These are phyloP conservation scores for Ctenomys sociabilis DNA, from an alignment of 2,113 vertebrate genomes.

Conservation along the genomic window DNA sequence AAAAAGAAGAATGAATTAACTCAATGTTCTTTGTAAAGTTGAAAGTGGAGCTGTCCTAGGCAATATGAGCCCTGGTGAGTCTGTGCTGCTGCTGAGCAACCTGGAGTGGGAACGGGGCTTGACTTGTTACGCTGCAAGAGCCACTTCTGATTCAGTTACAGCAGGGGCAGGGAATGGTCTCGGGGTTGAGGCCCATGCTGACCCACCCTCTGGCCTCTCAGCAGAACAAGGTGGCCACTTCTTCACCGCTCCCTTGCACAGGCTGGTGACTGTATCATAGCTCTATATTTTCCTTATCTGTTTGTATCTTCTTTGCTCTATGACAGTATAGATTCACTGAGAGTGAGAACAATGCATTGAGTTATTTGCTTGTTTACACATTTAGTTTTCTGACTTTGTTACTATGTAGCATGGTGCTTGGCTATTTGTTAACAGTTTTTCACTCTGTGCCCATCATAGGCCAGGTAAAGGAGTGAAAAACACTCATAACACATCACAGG, in stretches of 20 bases:
- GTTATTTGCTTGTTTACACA: neutral
- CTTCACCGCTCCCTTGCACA: neutral
- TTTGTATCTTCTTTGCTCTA: neutral
- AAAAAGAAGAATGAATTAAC: slow-evolving; percentile 17
- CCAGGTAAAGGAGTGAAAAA: neutral
- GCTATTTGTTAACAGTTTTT: neutral
- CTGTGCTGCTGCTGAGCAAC: neutral
- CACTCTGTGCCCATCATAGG: neutral
- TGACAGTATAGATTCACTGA: neutral
- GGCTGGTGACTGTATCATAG: neutral
- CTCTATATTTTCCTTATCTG: neutral
- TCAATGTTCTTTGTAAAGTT: neutral
- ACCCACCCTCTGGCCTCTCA: neutral
- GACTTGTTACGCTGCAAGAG: neutral
- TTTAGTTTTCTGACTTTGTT: neutral
- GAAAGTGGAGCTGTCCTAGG: neutral
- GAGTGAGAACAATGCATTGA: neutral
- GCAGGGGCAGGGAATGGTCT: neutral
- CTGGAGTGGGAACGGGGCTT: neutral
- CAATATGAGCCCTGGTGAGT: neutral
- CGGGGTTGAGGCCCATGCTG: too few species aligned
- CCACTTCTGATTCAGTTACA: neutral
- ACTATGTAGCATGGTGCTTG: neutral
- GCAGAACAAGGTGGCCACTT: neutral
- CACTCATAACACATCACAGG: neutral